Conservation (phyloP, 2,888 invertebrate genomes). For the Acanthosepion esculentum region DNA sequence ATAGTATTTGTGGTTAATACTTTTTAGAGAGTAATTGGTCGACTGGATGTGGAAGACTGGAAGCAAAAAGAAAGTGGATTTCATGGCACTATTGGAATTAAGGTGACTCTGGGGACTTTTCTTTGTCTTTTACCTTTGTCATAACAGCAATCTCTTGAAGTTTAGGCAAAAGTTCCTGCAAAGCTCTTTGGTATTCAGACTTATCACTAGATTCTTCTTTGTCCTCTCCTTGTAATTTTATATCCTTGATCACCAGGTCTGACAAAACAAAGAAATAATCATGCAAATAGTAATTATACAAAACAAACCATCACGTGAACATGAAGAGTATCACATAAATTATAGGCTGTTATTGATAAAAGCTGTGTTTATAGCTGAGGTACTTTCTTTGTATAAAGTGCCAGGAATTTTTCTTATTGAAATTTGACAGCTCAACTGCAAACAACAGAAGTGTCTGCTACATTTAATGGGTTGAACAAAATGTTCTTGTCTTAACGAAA, state of each 20-base stretch:
- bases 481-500: no score
- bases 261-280: slow-evolving; percentile 63
- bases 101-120: not conserved
- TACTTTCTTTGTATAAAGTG: no score
- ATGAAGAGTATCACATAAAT: no score
- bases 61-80: not conserved
- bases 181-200: slow-evolving; percentile 50
- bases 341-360: no score
- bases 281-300: not conserved
- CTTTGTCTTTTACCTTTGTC: slow-evolving; percentile 51
- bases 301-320: no score
- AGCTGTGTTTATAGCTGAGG: no score
- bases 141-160: slow-evolving; percentile 62
- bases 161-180: slow-evolving; percentile 55
- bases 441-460: no score
- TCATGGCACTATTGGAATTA: not conserved
- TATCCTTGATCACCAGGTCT: slow-evolving; percentile 75
- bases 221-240: slow-evolving; percentile 54
- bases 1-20: no score
- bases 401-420: no score
- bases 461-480: no score
- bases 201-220: slow-evolving; percentile 49
- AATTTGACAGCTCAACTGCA: no score
- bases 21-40: not conserved
- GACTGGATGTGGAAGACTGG: not conserved